Evolutionary conservation across 2,113 vertebrate genomes (phyloP).

Genomic region (Thomomys bottae): DNA sequence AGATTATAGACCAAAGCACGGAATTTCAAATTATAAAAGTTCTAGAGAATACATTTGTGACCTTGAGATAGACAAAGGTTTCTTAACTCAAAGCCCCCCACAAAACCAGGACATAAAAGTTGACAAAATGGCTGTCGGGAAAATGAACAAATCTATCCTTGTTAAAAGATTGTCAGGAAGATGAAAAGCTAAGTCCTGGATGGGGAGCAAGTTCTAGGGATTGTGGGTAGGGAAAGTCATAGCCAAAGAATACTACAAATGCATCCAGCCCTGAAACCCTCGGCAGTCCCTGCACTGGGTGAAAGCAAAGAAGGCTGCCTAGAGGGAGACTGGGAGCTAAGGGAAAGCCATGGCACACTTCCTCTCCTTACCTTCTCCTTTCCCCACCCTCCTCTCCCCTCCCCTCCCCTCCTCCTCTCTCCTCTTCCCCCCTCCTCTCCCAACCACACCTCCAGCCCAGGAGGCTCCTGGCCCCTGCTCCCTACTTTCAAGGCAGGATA

Average conservation of each 20-base stretch:
- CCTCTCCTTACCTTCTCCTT: rapidly evolving
- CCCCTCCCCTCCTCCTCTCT: rapidly evolving
- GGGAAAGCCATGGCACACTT: too few species aligned
- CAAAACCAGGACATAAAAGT: background rate
- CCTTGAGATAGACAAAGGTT: background rate
- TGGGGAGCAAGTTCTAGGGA: background rate
- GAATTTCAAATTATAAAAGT: background rate
- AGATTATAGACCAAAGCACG: background rate
- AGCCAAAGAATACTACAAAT: background rate
- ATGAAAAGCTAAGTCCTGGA: background rate
- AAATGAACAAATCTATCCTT: background rate
- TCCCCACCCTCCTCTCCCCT: background rate
- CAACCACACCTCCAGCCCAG: too few species aligned
- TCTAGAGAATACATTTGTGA: background rate
- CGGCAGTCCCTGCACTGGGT: too few species aligned
- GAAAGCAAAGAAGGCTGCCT: too few species aligned
- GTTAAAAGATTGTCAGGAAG: background rate
- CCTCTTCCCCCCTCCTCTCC: background rate
- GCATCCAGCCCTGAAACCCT: too few species aligned
- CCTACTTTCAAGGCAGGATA: rapidly evolving
- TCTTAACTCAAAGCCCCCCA: background rate
- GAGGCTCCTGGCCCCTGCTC: rapidly evolving
- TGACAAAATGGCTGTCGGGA: background rate
- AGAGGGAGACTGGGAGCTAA: too few species aligned
- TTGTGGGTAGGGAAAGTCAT: background rate